Percentiles rank a stretch among this genome's conserved stretches.
These are phyloP conservation scores for Neodiprion fabricii DNA, from an alignment of 1,140 invertebrate genomes.

Conservation along the genomic window DNA sequence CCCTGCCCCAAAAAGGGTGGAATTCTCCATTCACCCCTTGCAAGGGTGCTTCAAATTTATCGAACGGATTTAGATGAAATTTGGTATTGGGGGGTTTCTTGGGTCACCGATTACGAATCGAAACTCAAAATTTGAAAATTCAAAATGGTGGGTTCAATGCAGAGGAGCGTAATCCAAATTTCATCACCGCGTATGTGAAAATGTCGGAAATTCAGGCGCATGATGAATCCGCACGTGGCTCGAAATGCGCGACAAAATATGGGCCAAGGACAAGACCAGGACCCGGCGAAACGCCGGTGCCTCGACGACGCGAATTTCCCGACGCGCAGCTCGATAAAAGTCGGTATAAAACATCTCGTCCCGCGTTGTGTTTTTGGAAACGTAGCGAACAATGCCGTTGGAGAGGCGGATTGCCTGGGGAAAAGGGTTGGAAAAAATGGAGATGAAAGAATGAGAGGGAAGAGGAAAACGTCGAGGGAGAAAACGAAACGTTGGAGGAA, in stretches of 20 bases:
- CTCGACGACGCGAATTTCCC: neutral
- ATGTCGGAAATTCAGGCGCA: neutral
- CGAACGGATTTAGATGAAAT: no score
- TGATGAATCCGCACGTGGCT: neutral
- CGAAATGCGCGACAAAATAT: neutral
- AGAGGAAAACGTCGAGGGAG: neutral
- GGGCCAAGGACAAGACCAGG: neutral
- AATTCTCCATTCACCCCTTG: no score
- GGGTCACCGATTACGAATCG: no score
- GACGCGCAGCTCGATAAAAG: constrained; percentile 2
- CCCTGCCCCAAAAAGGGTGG: no score
- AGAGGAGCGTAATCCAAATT: no score
- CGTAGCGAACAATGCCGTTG: neutral
- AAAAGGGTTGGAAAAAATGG: neutral
- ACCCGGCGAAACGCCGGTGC: neutral
- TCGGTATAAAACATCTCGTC: neutral
- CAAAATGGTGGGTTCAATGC: no score
- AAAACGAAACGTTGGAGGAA: neutral
- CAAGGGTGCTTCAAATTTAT: no score
- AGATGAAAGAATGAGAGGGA: neutral
- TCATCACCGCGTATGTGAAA: no score
- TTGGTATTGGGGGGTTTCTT: no score
- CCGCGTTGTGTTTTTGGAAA: neutral
- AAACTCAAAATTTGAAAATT: no score
- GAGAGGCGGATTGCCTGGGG: neutral